phyloP scores from a whole-genome alignment of 2,113 vertebrate genomes.

The Siniperca chuatsi region DNA sequence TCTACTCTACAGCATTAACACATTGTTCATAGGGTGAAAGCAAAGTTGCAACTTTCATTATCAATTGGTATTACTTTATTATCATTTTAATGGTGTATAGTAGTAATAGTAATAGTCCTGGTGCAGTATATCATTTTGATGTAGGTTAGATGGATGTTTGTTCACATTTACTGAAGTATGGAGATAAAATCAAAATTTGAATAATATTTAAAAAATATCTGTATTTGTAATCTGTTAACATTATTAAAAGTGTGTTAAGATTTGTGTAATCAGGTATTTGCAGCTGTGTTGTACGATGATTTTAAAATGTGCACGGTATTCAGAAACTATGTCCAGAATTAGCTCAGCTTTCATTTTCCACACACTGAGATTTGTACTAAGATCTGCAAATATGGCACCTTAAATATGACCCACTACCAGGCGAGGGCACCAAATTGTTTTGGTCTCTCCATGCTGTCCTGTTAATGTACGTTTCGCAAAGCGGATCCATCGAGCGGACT shows the following conservation, averaged over 20 bases:
- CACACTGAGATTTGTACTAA: too few relatives aligned
- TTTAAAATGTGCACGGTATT: background rate
- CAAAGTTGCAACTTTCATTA: background rate
- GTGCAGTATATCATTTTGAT: background rate
- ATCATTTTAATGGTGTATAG: background rate
- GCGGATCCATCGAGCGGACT: conserved; percentile 6
- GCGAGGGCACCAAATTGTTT: background rate
- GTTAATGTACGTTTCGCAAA: background rate
- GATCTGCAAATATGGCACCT: background rate
- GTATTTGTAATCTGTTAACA: background rate
- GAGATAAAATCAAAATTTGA: background rate
- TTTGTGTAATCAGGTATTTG: background rate
- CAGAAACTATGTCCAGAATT: background rate
- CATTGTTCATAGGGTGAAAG: background rate
- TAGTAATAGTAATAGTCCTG: background rate
- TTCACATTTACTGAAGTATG: background rate
- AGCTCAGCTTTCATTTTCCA: background rate
- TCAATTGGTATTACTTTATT: background rate
- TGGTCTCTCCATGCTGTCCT: background rate
- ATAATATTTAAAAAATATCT: too few relatives aligned
- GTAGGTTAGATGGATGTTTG: background rate
- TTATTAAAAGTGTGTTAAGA: background rate
- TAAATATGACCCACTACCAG: background rate
- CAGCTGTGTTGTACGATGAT: background rate
- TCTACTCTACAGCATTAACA: background rate